Percentiles rank a stretch among this genome's conserved stretches.
These are phyloP conservation scores for Cyprinodon diabolis DNA, from an alignment of 2,797 vertebrate genomes.

Conservation along the genomic window DNA sequence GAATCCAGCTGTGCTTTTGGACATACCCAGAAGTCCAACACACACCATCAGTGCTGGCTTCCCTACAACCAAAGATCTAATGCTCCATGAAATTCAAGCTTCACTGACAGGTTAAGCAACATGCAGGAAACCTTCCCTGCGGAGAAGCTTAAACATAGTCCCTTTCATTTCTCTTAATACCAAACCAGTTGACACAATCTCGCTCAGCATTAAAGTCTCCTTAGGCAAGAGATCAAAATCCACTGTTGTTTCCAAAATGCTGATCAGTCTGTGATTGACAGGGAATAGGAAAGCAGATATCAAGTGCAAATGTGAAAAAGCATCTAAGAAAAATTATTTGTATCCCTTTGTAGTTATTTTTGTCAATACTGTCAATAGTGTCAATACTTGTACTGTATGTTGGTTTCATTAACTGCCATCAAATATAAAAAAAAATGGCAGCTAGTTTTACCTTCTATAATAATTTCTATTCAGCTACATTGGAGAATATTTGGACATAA, in stretches of 20 bases:
- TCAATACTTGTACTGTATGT: not conserved
- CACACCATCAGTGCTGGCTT: not conserved
- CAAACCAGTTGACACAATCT: not conserved
- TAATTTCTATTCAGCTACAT: not conserved
- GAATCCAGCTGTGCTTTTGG: not conserved
- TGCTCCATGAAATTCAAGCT: not conserved
- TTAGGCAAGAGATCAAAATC: not conserved
- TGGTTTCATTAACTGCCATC: no score
- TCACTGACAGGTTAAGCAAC: slow-evolving; percentile 7
- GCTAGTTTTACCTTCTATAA: not conserved
- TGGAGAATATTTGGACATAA: not conserved
- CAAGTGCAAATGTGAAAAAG: not conserved
- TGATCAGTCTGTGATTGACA: not conserved
- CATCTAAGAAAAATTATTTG: not conserved
- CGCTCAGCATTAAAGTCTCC: not conserved
- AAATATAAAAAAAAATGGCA: not conserved
- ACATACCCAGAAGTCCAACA: not conserved
- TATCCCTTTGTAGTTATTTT: not conserved
- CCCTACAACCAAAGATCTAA: not conserved
- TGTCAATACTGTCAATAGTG: no score
- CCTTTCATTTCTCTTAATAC: slow-evolving; percentile 15
- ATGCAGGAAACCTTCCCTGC: not conserved
- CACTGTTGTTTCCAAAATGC: not conserved
- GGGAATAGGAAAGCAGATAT: not conserved
- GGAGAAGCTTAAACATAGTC: slow-evolving; percentile 13